Conservation (phyloP, 92 coral and sea anemone genomes). For the Muricea muricata region DNA sequence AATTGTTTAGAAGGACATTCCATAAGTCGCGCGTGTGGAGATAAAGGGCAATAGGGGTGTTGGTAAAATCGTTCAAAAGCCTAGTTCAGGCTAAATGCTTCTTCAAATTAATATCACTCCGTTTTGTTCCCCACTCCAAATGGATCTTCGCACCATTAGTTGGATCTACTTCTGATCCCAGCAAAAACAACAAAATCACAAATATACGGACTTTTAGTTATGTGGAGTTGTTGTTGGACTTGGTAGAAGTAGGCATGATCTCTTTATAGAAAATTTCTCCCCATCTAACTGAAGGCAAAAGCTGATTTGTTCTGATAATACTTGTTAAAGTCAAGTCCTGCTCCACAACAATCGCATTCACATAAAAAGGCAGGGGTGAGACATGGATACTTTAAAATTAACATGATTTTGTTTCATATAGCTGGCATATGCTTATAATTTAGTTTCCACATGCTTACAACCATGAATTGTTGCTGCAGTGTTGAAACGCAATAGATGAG, state of each 20-base stretch:
- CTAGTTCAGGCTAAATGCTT: too few species aligned
- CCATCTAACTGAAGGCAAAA: slow-evolving; percentile 57
- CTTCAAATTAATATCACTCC: too few species aligned
- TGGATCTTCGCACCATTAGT: too few species aligned
- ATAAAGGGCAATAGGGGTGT: too few species aligned
- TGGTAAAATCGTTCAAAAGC: too few species aligned
- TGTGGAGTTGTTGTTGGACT: slow-evolving; percentile 67
- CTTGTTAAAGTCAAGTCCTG: slow-evolving; percentile 58
- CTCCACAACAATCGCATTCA: slow-evolving; percentile 63
- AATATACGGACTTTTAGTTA: slow-evolving; percentile 36
- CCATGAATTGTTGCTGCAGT: slow-evolving; percentile 57
- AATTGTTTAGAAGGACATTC: too few species aligned
- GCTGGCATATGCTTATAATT: slow-evolving; percentile 41
- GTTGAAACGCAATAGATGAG: slow-evolving; percentile 4
- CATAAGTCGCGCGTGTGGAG: too few species aligned
- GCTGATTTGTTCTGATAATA: slow-evolving; percentile 48
- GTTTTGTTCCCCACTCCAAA: too few species aligned
- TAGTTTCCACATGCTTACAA: slow-evolving; percentile 34
- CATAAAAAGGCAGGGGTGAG: slow-evolving; percentile 66
- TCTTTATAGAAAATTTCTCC: slow-evolving; percentile 20
- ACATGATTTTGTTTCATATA: slow-evolving; percentile 35
- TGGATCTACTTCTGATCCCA: too few species aligned
- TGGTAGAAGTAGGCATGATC: slow-evolving; percentile 45
- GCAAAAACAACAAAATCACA: slow-evolving; percentile 75
- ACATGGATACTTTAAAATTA: slow-evolving; percentile 60